These are phyloP conservation scores for Phacellophora camtschatica DNA, from an alignment of 30 jellyfish, hydroid and myxozoan genomes.

Conservation along the genomic window DNA sequence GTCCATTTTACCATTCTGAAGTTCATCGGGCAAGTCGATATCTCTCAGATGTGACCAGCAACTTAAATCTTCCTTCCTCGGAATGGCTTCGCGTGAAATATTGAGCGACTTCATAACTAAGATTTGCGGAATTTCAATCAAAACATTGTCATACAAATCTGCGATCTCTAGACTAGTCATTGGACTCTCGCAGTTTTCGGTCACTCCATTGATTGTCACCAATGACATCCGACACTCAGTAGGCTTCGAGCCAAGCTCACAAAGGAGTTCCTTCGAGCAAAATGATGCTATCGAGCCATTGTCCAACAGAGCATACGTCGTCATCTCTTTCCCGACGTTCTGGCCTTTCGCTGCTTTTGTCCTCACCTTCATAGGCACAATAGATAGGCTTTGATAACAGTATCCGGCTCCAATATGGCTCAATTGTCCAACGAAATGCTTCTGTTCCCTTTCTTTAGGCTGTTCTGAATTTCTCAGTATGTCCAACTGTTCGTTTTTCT, in stretches of 20 bases:
- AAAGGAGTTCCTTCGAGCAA: background rate
- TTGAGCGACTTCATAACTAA: background rate
- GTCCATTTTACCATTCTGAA: background rate
- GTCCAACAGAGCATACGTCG: conserved; percentile 59
- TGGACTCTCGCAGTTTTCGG: background rate
- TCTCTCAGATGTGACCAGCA: conserved; percentile 1
- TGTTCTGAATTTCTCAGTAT: background rate
- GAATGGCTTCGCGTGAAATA: background rate
- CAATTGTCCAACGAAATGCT: conserved; percentile 22
- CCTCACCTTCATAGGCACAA: conserved; percentile 48
- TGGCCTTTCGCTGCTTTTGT: too few relatives aligned
- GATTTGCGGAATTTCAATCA: background rate
- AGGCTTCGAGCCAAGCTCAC: background rate
- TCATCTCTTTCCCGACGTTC: background rate
- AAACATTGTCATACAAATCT: background rate
- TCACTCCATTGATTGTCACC: conserved; percentile 2
- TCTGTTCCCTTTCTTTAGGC: background rate
- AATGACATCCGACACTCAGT: background rate
- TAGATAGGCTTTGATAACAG: conserved; percentile 17
- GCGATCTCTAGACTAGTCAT: background rate
- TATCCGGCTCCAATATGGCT: conserved; percentile 48
- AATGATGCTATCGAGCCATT: conserved; percentile 61
- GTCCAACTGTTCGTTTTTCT: conserved; percentile 17
- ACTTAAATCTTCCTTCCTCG: background rate
- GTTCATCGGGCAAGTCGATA: background rate